These are phyloP conservation scores for Conops quadrifasciatus DNA, from an alignment of 2,888 invertebrate genomes.

Conservation along the genomic window DNA sequence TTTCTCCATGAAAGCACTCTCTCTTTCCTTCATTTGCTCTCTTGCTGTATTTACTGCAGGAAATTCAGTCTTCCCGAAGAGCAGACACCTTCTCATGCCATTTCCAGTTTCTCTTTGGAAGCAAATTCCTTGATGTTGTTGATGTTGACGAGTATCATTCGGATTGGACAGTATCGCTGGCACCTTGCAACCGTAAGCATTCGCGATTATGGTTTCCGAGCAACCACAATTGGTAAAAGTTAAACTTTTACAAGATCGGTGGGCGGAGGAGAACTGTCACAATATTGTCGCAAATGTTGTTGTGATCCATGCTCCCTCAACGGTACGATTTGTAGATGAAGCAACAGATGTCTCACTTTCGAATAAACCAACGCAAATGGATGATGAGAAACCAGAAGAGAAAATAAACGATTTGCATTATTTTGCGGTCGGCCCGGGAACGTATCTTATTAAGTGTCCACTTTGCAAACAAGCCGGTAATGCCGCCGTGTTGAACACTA, in stretches of 20 bases:
- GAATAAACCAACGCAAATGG: background rate
- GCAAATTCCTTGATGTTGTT: no score
- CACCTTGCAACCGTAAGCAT: background rate
- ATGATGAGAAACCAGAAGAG: background rate
- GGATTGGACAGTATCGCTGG: background rate
- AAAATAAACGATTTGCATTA: slow-evolving; percentile 50
- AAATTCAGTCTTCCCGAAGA: no score
- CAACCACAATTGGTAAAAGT: slow-evolving; percentile 51
- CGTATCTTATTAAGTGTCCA: slow-evolving; percentile 58
- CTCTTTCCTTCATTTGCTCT: no score
- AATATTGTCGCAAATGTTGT: slow-evolving; percentile 57
- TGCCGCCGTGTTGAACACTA: slow-evolving; percentile 57
- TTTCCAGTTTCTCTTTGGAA: no score
- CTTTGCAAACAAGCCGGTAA: slow-evolving; percentile 56
- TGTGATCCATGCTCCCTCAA: slow-evolving; percentile 48
- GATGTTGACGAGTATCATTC: no score
- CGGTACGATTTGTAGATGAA: slow-evolving; percentile 57
- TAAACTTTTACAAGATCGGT: slow-evolving; percentile 53
- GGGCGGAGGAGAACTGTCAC: slow-evolving; percentile 54
- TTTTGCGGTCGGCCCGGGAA: slow-evolving; percentile 59
- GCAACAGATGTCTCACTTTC: slow-evolving; percentile 39
- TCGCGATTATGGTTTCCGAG: slow-evolving; percentile 24
- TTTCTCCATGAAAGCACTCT: no score
- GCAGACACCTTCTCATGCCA: no score
- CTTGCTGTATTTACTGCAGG: no score